phyloP scores from a whole-genome alignment of 2,113 vertebrate genomes.

The Falco punctatus region DNA sequence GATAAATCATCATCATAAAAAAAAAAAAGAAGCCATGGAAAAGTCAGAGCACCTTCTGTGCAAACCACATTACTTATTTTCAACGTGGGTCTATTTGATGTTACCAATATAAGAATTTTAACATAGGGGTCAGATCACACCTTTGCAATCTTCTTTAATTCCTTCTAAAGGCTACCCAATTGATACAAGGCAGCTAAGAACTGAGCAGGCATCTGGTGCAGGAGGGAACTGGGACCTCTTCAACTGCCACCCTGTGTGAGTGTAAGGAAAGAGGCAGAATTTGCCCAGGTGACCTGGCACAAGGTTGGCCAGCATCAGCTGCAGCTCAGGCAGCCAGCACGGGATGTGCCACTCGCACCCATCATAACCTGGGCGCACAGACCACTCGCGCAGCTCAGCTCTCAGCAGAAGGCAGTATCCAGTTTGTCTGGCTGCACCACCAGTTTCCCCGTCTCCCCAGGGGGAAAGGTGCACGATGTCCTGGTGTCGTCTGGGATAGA shows the following conservation, averaged over 20 bases:
- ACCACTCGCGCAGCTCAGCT: background rate
- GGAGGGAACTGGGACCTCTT: background rate
- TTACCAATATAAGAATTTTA: background rate
- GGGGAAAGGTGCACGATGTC: background rate
- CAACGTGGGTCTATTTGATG: fast-evolving
- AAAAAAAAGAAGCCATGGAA: background rate
- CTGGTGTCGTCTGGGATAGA: too few species aligned
- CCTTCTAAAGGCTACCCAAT: background rate
- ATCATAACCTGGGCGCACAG: background rate
- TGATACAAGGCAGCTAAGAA: background rate
- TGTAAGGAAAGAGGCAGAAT: background rate
- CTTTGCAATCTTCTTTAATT: background rate
- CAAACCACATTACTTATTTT: background rate
- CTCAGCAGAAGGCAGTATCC: background rate
- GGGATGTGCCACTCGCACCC: background rate
- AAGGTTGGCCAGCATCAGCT: background rate
- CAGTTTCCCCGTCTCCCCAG: fast-evolving
- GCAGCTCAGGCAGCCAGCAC: background rate
- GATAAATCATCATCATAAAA: background rate
- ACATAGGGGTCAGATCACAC: background rate
- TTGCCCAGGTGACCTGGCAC: background rate
- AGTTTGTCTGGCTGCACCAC: background rate
- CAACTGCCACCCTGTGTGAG: background rate
- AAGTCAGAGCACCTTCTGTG: background rate
- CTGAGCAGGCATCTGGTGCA: background rate